Conservation (phyloP, 92 coral and sea anemone species). For the Umimayanthus chanpuru region DNA sequence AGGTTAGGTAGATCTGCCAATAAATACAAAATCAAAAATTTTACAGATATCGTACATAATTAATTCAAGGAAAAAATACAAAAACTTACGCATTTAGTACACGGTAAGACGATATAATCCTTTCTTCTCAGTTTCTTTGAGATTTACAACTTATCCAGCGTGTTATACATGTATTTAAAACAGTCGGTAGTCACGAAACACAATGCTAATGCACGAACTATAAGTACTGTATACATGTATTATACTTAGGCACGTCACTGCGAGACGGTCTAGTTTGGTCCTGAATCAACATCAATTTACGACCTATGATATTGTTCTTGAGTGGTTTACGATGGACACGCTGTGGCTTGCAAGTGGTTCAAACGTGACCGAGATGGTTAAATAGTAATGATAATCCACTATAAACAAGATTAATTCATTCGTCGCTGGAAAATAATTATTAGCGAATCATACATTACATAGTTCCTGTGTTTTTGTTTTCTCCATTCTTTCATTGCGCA, state of each 20-base stretch:
- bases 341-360: background rate
- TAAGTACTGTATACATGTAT: no score
- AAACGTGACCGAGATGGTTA: background rate
- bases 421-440: background rate
- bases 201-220: no score
- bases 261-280: background rate
- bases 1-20: background rate
- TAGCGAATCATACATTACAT: no score
- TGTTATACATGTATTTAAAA: background rate
- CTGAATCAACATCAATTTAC: conserved; percentile 6
- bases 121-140: background rate
- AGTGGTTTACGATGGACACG: background rate
- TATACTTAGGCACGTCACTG: no score
- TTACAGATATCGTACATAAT: no score
- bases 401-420: background rate
- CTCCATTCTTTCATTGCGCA: conserved; percentile 1
- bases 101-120: background rate
- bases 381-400: background rate
- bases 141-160: background rate
- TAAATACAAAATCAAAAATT: no score
- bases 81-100: background rate
- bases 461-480: background rate
- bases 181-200: background rate
- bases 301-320: background rate
- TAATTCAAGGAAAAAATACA: no score